Base-by-base conservation (phyloP, 2,113 vertebrate genomes). In the Accipiter virgatus region DNA sequence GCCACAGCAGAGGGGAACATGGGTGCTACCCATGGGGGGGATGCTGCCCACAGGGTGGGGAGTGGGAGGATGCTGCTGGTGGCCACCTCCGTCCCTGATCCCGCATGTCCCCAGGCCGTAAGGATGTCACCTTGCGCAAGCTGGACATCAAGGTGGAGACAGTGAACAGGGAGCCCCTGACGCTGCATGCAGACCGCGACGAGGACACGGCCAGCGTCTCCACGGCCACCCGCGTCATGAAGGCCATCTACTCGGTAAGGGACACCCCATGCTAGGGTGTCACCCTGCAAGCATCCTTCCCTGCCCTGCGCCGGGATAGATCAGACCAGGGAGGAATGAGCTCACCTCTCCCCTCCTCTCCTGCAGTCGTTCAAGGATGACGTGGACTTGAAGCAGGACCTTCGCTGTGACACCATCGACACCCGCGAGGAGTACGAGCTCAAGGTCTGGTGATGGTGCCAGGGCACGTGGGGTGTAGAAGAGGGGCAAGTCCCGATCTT, bases 81-180 rank as follows among this genome's bases (percentile, higher is more conserved):
- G 4, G 32, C 43, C 20, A 1, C 47, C 38, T 52, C 38, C 9
- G 19, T 11, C 22, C 50, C 45, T 3, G 2, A 34, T 43, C 36
- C 31, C 23, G 1, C 7, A 2, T 22, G 45, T 73, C 52, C 90
- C 23, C 81, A 99, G 99, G 99, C 97, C 99, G 98, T 8, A 99
- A 99, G 21, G 99, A 99, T 3, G 99, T 99, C 73, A 99, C 99
- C 2, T 97, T 99, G 19, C 98, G 99, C 52, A 99, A 99, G 95
- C 97, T 99, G 82, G 99, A 99, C 97, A 99, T 99, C 97, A 99
- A 99, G 96, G 99, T 99, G 92, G 99, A 99, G 94, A 99, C 99
- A 0, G 99, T 99, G 75, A 99, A 99, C 98, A 98, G 99, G 86
- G 99, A 99, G 94, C 99, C 98, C 2, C 98, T 99, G 94, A 98